phyloP scores from a whole-genome alignment of 2,113 vertebrate genomes.

The Taurulus bubalis region DNA sequence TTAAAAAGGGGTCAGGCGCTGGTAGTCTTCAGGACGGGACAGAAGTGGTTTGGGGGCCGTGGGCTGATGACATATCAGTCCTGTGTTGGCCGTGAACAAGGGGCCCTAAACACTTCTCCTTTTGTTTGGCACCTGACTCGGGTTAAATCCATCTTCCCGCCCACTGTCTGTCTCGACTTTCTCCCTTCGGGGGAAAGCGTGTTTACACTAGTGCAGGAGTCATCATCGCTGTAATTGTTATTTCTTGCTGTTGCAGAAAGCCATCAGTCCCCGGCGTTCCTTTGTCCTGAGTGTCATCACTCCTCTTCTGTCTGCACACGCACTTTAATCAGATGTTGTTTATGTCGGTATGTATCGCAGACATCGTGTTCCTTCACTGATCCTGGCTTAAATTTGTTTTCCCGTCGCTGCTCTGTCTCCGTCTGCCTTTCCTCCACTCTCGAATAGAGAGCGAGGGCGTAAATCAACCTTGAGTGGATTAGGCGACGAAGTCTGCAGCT shows the following conservation, averaged over 20 bases:
- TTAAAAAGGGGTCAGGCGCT: neutral
- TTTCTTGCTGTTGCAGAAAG: constrained; percentile 43
- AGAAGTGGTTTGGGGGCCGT: constrained; percentile 10
- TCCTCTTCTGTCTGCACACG: constrained; percentile 20
- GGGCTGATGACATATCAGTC: constrained; percentile 46
- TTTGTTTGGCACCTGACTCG: constrained; percentile 45
- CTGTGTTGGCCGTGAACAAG: constrained; percentile 52
- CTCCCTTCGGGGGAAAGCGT: constrained; percentile 43
- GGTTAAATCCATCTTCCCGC: constrained; percentile 54
- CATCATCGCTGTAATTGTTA: constrained; percentile 44
- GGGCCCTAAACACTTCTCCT: constrained; percentile 60
- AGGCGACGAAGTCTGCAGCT: constrained; percentile 37
- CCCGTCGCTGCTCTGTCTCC: neutral
- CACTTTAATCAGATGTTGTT: constrained; percentile 50
- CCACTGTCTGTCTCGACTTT: constrained; percentile 61
- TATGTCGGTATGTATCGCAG: constrained; percentile 40
- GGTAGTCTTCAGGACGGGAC: constrained; percentile 1
- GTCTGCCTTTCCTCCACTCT: constrained; percentile 5
- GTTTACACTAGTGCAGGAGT: constrained; percentile 59
- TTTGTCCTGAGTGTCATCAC: constrained; percentile 12
- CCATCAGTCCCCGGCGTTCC: constrained; percentile 16
- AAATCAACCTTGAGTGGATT: constrained; percentile 47
- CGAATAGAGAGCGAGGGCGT: constrained; percentile 11
- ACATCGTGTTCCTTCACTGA: neutral
- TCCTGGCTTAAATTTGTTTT: constrained; percentile 1